phyloP scores from a whole-genome alignment of 2,888 invertebrate genomes.

The Eucriotettix oculatus region DNA sequence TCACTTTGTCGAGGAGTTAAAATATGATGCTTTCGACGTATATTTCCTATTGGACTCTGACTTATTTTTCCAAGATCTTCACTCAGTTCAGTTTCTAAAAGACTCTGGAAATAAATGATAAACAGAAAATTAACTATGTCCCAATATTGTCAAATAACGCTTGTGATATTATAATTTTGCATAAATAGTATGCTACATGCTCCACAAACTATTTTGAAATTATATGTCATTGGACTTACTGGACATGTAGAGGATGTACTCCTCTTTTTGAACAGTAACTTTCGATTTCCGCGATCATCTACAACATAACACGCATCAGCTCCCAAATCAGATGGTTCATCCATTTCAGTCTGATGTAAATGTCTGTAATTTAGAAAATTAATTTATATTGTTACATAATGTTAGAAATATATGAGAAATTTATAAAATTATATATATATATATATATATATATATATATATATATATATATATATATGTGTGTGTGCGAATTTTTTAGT shows the following conservation, averaged over 20 bases:
- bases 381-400: not conserved
- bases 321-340: slow-evolving; percentile 42
- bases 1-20: slow-evolving; percentile 75
- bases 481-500: no score
- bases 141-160: not conserved
- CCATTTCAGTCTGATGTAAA: slow-evolving; percentile 50
- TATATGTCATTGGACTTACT: slow-evolving; percentile 28
- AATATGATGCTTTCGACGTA: slow-evolving; percentile 55
- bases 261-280: slow-evolving; percentile 71
- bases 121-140: not conserved
- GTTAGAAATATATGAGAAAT: not conserved
- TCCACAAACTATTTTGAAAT: no score
- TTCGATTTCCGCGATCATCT: slow-evolving; percentile 61
- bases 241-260: slow-evolving; percentile 80
- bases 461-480: not conserved
- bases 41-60: slow-evolving; percentile 61
- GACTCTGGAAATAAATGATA: slow-evolving; percentile 39
- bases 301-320: slow-evolving; percentile 47
- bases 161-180: no score
- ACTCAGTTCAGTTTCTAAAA: slow-evolving; percentile 59
- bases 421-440: not conserved
- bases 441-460: not conserved
- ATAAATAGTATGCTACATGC: no score
- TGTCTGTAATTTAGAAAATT: slow-evolving; percentile 24
- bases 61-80: slow-evolving; percentile 56